phyloP scores from a whole-genome alignment of 1,140 invertebrate species.

The Danaus plexippus region DNA sequence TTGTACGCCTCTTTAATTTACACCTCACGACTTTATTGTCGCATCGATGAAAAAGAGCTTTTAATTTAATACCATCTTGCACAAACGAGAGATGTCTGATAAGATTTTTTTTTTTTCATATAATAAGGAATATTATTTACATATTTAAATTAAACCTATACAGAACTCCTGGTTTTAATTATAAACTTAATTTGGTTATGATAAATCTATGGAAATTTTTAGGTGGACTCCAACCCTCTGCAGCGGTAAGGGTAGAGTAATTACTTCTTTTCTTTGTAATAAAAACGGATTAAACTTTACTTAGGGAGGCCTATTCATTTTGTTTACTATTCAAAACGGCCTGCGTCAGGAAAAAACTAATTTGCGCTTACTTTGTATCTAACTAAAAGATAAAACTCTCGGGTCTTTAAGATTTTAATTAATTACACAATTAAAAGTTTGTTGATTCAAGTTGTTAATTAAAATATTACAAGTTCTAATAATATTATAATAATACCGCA shows the following conservation, averaged over 20 bases:
- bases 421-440: constrained; percentile 22
- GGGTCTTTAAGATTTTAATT: constrained; percentile 45
- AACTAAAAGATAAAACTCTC: constrained; percentile 18
- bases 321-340: constrained; percentile 68
- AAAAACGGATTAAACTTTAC: constrained; percentile 72
- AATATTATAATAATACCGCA: too few species aligned
- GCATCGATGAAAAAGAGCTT: too few species aligned
- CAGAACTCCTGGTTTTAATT: constrained; percentile 70
- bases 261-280: constrained; percentile 72
- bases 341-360: constrained; percentile 61
- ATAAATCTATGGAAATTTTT: constrained; percentile 72
- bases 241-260: constrained; percentile 66
- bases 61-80: too few species aligned
- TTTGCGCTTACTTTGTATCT: constrained; percentile 36
- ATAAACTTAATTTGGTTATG: constrained; percentile 71
- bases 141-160: constrained; percentile 69
- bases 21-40: too few species aligned
- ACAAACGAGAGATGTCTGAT: too few species aligned
- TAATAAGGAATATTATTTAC: constrained; percentile 48
- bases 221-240: constrained; percentile 65
- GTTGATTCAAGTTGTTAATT: constrained; percentile 19
- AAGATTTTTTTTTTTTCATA: too few species aligned
- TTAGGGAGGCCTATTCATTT: constrained; percentile 68
- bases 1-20: too few species aligned
- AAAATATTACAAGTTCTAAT: constrained; percentile 2